Evolutionary conservation across 2,888 invertebrate species (phyloP).

Genomic region (Sycophila texana): DNA sequence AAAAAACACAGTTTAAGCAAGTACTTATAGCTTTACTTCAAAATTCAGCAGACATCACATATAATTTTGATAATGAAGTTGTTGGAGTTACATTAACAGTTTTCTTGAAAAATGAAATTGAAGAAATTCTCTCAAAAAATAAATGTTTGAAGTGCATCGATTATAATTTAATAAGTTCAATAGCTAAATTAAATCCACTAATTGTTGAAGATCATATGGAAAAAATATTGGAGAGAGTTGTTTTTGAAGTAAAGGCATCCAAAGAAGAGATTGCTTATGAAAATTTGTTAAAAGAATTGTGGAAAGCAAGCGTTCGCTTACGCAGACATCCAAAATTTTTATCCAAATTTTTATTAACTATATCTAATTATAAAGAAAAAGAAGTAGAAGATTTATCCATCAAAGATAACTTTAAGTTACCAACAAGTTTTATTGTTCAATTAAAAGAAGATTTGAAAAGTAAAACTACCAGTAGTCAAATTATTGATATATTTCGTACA

Average conservation of each 20-base stretch:
- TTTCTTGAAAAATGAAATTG: constrained; percentile 63
- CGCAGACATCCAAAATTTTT: constrained; percentile 69
- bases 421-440: constrained; percentile 59
- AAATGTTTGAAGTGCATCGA: constrained; percentile 57
- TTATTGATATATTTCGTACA: constrained; percentile 63
- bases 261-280: constrained; percentile 57
- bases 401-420: constrained; percentile 36
- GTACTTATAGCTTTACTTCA: constrained; percentile 60
- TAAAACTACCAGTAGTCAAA: constrained; percentile 39
- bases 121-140: constrained; percentile 59
- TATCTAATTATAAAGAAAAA: constrained; percentile 24
- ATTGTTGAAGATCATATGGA: constrained; percentile 66
- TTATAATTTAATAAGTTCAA: constrained; percentile 62
- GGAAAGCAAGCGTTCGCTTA: constrained; percentile 63
- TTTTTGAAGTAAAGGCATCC: constrained; percentile 57
- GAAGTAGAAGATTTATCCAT: constrained; percentile 26
- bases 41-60: constrained; percentile 61
- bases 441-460: constrained; percentile 59
- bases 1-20: constrained; percentile 45
- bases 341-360: constrained; percentile 64
- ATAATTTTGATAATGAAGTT: constrained; percentile 67
- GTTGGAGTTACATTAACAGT: constrained; percentile 61
- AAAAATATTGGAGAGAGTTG: constrained; percentile 62
- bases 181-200: constrained; percentile 68
- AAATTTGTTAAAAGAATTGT: constrained; percentile 62